Evolutionary conservation across 2,888 invertebrate genomes (phyloP), one percentile per base, ranked within the genome.

Genomic region (Morinoia aosen): DNA sequence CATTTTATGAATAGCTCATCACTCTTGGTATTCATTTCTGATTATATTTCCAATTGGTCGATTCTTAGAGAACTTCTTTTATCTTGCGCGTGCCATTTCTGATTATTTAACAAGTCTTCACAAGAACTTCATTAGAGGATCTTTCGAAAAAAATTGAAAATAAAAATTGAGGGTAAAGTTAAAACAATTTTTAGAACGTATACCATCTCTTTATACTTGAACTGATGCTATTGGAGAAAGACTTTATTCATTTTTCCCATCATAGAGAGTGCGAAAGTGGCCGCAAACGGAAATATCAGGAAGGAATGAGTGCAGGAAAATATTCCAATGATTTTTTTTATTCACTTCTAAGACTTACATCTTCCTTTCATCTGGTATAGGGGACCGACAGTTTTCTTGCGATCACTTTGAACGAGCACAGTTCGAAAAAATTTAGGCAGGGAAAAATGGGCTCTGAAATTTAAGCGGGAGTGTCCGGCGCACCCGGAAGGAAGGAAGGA

Each of bases 401-500:
- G 76, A 76, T 76, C 76, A 33, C 76, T 76, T 76, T 76, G 76
- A 76, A 76, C 76, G 76, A 76, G 76, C 76, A 10, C 8, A 33
- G 76, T 33, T 76, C 33, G 76, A 76, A 76, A 76, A 76, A 25
- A 0, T 76, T 16, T 25, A 33, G 33, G 25, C 25, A 19, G 76
- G 10, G 19, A 76, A 33, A 76, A 76, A 33, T 33, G 76, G 0
- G 0, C 76, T 76, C 25, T 10, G 76, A 76, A 25, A 76, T 76
- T 76, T 76, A 33, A 76, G 76, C 76, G 76, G 33, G 33, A 33
- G 76, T 76, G 76, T 76, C 76, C 76, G 25, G 76, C 8, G 76
- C 76, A 16, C 76, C 33, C 76, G 76, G 76, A 76, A 91, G 11
- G 91, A 91, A 91, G 91, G 91, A 91, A 56, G 91, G 91, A 91